These are phyloP conservation scores for Aramus guarauna DNA, from an alignment of 2,113 vertebrate species.

Conservation along the genomic window DNA sequence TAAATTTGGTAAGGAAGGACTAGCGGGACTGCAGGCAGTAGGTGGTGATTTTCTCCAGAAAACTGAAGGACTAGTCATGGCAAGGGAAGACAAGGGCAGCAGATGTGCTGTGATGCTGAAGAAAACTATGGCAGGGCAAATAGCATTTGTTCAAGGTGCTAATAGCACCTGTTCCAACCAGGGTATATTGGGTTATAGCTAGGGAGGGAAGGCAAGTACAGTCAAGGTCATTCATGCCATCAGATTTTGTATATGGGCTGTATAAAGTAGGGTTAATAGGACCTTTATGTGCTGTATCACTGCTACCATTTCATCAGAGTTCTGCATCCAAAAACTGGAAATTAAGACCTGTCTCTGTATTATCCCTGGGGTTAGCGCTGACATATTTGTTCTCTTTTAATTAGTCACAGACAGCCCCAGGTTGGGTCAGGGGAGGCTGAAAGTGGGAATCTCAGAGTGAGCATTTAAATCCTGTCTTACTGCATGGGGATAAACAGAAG, in stretches of 20 bases:
- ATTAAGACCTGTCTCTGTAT: background rate
- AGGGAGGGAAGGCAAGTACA: background rate
- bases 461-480: background rate
- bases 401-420: background rate
- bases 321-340: background rate
- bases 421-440: background rate
- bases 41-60: background rate
- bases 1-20: background rate
- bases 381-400: slow-evolving; percentile 2
- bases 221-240: background rate
- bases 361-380: background rate
- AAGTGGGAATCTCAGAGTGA: background rate
- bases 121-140: background rate
- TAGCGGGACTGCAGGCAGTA: background rate
- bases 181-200: background rate
- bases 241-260: background rate
- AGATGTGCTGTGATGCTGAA: background rate
- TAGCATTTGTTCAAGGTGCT: background rate
- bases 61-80: background rate
- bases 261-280: background rate
- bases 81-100: background rate
- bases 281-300: fast-evolving
- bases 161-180: background rate
- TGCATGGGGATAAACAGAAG: background rate
- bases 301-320: background rate